These are phyloP conservation scores for Alouatta palliata DNA, from an alignment of 2,113 vertebrate genomes.

Conservation along the genomic window DNA sequence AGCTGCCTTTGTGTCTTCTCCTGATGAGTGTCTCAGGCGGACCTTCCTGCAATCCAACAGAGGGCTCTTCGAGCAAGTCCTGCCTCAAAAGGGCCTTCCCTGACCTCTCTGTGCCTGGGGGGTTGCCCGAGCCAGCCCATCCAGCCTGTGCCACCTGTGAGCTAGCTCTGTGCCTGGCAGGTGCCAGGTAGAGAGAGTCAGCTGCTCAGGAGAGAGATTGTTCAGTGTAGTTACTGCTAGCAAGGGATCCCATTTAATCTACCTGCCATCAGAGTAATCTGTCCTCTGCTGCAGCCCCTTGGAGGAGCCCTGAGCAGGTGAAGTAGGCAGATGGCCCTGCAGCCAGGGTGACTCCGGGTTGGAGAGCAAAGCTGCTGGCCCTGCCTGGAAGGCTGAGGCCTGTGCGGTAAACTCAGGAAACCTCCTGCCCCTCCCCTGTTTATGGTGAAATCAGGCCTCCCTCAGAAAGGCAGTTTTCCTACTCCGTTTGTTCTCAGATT, in stretches of 20 bases:
- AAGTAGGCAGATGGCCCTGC: constrained; percentile 38
- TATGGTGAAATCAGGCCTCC: constrained; percentile 2
- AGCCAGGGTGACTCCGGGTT: background rate
- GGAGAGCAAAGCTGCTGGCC: background rate
- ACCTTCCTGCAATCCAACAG: background rate
- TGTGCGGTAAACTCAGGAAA: background rate
- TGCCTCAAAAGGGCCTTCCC: background rate
- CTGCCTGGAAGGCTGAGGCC: background rate
- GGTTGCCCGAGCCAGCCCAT: background rate
- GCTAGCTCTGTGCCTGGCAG: constrained; percentile 17
- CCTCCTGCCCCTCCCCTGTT: background rate
- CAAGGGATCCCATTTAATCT: constrained; percentile 56
- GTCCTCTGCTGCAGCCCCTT: constrained; percentile 63
- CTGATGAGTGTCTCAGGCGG: background rate
- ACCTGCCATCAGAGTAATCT: constrained; percentile 59
- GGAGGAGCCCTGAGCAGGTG: constrained; percentile 51
- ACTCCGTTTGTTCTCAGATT: constrained; percentile 78
- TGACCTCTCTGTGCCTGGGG: rapidly evolving
- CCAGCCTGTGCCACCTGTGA: background rate
- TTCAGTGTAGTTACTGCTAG: constrained; percentile 68
- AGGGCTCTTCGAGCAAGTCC: background rate
- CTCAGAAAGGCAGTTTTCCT: constrained; percentile 66
- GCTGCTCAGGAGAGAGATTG: constrained; percentile 57
- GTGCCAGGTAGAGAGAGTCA: constrained; percentile 65
- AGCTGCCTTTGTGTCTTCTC: background rate